phyloP scores from a whole-genome alignment of 2,113 vertebrate genomes.

The Phainopepla nitens region DNA sequence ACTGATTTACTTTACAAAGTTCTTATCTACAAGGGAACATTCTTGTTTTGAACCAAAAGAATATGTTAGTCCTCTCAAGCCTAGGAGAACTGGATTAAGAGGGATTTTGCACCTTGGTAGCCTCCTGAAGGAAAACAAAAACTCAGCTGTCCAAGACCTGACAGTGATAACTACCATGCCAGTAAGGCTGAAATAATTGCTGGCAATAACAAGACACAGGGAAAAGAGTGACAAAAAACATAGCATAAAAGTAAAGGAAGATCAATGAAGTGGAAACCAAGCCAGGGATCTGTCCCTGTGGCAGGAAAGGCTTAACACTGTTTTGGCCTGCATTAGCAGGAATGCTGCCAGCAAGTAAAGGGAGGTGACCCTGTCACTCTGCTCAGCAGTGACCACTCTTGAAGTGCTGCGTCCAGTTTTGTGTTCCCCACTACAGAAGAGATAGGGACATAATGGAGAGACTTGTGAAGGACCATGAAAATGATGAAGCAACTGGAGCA shows the following conservation, averaged over 20 bases:
- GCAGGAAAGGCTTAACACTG: neutral
- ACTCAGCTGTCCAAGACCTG: neutral
- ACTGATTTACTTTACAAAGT: neutral
- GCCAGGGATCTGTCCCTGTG: rapidly evolving
- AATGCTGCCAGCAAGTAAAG: neutral
- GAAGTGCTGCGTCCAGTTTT: neutral
- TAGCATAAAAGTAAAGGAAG: neutral
- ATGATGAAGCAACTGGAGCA: neutral
- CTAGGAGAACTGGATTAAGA: neutral
- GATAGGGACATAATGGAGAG: neutral
- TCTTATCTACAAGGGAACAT: neutral
- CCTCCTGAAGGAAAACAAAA: neutral
- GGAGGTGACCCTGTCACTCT: neutral
- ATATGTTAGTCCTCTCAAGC: neutral
- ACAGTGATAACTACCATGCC: neutral
- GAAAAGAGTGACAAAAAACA: neutral
- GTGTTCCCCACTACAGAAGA: neutral
- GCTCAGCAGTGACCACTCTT: neutral
- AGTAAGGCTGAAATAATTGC: neutral
- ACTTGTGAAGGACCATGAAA: neutral
- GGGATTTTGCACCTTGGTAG: neutral
- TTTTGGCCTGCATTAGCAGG: neutral
- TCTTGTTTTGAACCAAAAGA: neutral
- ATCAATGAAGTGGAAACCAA: neutral
- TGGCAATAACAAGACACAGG: neutral